These are phyloP conservation scores for Agelastica alni DNA, from an alignment of 2,888 invertebrate species.

Conservation along the genomic window DNA sequence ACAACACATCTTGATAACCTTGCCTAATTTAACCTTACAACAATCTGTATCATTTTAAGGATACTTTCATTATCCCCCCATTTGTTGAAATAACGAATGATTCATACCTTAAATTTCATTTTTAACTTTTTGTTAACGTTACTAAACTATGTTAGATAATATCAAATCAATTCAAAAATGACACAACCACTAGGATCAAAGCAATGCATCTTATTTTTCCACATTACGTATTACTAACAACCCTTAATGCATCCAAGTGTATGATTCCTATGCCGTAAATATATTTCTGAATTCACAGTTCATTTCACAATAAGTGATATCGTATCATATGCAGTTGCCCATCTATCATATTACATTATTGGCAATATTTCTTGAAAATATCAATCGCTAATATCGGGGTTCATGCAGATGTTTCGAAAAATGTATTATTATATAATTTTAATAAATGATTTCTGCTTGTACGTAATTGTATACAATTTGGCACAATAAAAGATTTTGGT, in stretches of 20 bases:
- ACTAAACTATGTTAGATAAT: too few species aligned
- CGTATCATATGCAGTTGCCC: conserved; percentile 41
- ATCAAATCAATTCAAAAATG: too few species aligned
- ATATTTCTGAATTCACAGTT: conserved; percentile 41
- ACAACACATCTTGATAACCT: too few species aligned
- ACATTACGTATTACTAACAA: conserved; percentile 19
- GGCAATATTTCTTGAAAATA: conserved; percentile 34
- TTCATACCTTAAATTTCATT: too few species aligned
- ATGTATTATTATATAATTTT: conserved; percentile 27
- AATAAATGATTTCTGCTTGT: too few species aligned
- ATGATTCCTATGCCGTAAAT: conserved; percentile 41
- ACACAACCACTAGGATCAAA: background rate
- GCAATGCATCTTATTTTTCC: background rate
- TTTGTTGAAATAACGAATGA: too few species aligned
- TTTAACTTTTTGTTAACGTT: too few species aligned
- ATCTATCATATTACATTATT: conserved; percentile 46
- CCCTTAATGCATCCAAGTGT: conserved; percentile 21
- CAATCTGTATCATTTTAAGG: too few species aligned
- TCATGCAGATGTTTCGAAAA: conserved; percentile 34
- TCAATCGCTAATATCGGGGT: conserved; percentile 37
- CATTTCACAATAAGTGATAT: conserved; percentile 42
- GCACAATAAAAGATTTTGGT: too few species aligned
- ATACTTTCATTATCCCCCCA: too few species aligned
- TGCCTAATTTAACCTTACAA: too few species aligned
- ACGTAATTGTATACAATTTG: too few species aligned